Percentiles rank a stretch among this genome's conserved stretches.
phyloP scores from a whole-genome alignment of 2,888 invertebrate species.

The Agriopis marginaria region DNA sequence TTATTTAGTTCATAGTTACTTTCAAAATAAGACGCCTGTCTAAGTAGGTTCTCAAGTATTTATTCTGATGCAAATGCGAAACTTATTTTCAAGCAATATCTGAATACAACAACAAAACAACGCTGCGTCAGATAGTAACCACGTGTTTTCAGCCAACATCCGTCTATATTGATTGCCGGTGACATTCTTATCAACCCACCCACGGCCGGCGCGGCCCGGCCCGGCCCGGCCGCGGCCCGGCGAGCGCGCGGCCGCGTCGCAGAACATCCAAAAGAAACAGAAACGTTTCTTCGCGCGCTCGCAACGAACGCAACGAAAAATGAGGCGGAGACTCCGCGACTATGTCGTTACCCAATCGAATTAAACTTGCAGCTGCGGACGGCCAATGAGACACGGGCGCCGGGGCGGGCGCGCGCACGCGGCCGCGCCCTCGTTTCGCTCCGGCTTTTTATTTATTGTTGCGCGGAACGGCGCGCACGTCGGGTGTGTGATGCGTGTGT shows the following conservation, averaged over 20 bases:
- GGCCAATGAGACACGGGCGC: constrained; percentile 77
- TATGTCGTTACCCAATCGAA: constrained; percentile 71
- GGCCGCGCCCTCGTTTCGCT: constrained; percentile 85
- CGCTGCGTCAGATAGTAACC: constrained; percentile 24
- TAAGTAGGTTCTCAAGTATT: not conserved
- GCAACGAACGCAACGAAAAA: constrained; percentile 81
- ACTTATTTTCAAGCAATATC: not conserved
- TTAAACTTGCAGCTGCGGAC: constrained; percentile 56
- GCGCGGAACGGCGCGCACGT: constrained; percentile 89
- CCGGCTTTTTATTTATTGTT: constrained; percentile 91
- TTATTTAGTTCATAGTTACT: no score
- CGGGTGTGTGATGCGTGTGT: constrained; percentile 87
- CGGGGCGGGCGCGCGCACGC: constrained; percentile 83
- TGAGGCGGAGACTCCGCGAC: constrained; percentile 80
- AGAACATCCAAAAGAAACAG: constrained; percentile 86
- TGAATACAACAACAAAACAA: constrained; percentile 24
- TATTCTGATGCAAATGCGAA: not conserved
- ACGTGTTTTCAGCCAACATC: constrained; percentile 54
- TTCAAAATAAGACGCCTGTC: no score
- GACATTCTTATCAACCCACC: constrained; percentile 88
- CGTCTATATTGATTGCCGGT: constrained; percentile 88
- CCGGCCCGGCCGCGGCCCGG: constrained; percentile 16
- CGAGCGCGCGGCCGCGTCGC: constrained; percentile 75
- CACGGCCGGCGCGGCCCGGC: constrained; percentile 50
- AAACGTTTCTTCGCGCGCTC: constrained; percentile 86